These are phyloP conservation scores for Acanthochromis polyacanthus DNA, from an alignment of 2,113 vertebrate species.

Conservation along the genomic window DNA sequence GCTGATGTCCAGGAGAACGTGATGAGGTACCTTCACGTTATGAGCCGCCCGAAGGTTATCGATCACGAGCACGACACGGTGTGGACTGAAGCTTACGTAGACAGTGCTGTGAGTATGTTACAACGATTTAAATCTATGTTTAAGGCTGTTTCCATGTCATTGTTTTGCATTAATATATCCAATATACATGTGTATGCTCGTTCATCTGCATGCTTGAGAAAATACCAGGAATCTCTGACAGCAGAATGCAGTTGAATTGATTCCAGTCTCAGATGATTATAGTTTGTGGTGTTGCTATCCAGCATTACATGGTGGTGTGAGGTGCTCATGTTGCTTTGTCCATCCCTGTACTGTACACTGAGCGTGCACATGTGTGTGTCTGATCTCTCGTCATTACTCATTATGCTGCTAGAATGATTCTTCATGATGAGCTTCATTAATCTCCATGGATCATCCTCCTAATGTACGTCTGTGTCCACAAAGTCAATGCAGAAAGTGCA, in stretches of 20 bases:
- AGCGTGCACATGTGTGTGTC: conserved; percentile 37
- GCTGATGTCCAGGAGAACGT: conserved; percentile 98
- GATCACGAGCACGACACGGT: conserved; percentile 97
- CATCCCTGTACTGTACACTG: conserved; percentile 20
- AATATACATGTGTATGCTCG: too few species aligned
- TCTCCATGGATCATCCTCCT: conserved; percentile 44
- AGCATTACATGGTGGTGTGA: background rate
- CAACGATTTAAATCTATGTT: background rate
- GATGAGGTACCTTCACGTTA: conserved; percentile 98
- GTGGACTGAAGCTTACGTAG: conserved; percentile 98
- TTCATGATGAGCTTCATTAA: conserved; percentile 83
- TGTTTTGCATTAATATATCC: background rate
- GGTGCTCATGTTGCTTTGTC: conserved; percentile 1
- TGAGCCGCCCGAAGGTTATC: conserved; percentile 97
- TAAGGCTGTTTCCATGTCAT: background rate
- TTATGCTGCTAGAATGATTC: conserved; percentile 73
- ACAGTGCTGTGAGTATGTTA: conserved; percentile 92
- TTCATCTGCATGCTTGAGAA: background rate
- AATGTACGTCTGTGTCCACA: conserved; percentile 64
- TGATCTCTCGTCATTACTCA: conserved; percentile 65
- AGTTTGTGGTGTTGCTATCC: background rate
- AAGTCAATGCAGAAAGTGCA: conserved; percentile 31
- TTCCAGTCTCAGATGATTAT: background rate
- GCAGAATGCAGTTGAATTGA: background rate
- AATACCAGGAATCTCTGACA: background rate